phyloP scores from a whole-genome alignment of 2,797 vertebrate genomes.

The Cyclopterus lumpus region DNA sequence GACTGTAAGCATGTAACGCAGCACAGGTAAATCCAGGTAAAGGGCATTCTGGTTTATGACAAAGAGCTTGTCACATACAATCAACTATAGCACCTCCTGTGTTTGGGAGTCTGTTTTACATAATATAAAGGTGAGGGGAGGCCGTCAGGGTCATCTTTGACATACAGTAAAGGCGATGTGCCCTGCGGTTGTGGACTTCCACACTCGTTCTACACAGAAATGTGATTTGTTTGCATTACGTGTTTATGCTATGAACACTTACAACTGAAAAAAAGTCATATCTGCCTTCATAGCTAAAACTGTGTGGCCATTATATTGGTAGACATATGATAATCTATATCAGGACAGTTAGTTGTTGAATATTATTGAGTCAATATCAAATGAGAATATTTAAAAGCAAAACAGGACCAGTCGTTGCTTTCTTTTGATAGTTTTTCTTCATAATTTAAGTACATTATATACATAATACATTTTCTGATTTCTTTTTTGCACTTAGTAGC shows the following conservation, averaged over 20 bases:
- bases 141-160: conserved; percentile 38
- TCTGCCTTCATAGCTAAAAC: background rate
- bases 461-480: too few species aligned
- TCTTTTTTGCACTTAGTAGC: too few species aligned
- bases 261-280: background rate
- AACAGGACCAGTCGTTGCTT: background rate
- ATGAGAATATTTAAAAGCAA: background rate
- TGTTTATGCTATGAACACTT: background rate
- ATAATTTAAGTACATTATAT: background rate
- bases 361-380: background rate
- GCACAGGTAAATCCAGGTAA: conserved; percentile 23
- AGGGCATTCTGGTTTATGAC: conserved; percentile 40
- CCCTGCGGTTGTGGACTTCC: conserved; percentile 44
- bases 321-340: background rate
- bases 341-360: background rate
- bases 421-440: background rate
- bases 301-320: background rate
- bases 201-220: conserved; percentile 3
- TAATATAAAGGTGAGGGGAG: conserved; percentile 29
- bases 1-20: background rate
- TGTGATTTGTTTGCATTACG: conserved; percentile 20
- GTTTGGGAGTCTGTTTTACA: conserved; percentile 41
- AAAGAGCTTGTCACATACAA: conserved; percentile 61
- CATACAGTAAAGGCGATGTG: conserved; percentile 38
- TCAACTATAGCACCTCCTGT: conserved; percentile 51